Base-by-base conservation (phyloP, 1,140 invertebrate species). In the Dryas iulia region DNA sequence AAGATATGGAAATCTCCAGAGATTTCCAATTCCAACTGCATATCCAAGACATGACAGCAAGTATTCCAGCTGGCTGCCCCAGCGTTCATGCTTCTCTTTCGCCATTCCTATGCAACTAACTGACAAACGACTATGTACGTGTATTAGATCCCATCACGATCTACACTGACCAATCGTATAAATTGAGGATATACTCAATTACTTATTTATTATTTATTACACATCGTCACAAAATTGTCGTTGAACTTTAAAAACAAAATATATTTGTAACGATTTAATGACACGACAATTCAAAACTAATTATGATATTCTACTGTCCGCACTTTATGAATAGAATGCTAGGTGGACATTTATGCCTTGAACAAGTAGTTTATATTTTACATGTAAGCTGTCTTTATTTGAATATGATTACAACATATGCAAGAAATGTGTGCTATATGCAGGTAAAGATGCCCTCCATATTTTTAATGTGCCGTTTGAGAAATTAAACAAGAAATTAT, bases 1-100 rank as follows among this genome's bases (percentile, higher is more conserved):
- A 25, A 95, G 83, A 80, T 95, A 96, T 1, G 95, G 95, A 89
- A 96, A 96, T 69, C 95, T 90, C 95, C 95, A 96, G 12, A 96
- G 93, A 77, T 96, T 96, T 23, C 96, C 96, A 39, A 96, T 94
- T 6, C 96, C 96, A 23, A 97, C 95, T 5, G 95, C 95, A 75
- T 96, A 96, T 3, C 95, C 95, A 21, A 96, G 92, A 80, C 95
- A 95, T 1, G 95, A 96, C 1, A 96, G 87, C 12, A 97, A 81
- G 86, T 96, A 97, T 85, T 97, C 96, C 1, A 95, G 86, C 77
- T 95, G 94, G 69, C 91, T 95, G 24, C 91, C 93, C 96, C 96
- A 97, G 11, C 81, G 83, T 35, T 91, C 87, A 30, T 76, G 84
- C 39, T 76, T 69, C 18, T 56, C 73, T 56, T 62, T 81, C 59